phyloP scores from a whole-genome alignment of 53 echinoderm and acorn worm genomes.

The Paracentrotus lividus region DNA sequence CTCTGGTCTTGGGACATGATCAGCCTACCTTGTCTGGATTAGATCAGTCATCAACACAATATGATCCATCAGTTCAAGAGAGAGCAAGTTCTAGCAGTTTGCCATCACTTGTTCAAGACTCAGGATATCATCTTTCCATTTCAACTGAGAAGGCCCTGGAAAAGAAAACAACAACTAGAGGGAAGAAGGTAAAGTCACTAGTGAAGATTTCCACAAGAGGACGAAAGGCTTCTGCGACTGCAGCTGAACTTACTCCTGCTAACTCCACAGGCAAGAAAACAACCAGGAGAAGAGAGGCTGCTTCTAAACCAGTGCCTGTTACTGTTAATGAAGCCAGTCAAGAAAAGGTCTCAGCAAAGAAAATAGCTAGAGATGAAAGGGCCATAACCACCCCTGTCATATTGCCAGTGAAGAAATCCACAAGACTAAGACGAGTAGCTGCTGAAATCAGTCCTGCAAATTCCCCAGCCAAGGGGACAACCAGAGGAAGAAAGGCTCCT shows the following conservation, averaged over 20 bases:
- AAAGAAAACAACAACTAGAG: constrained; percentile 33
- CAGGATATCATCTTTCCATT: no score
- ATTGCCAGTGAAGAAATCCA: constrained; percentile 66
- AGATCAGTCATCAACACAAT: no score
- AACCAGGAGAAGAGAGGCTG: constrained; percentile 38
- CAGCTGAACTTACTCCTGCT: no score
- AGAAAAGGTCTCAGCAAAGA: constrained; percentile 68
- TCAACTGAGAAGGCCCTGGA: constrained; percentile 59
- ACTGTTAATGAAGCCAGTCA: constrained; percentile 62
- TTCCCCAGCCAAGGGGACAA: no score
- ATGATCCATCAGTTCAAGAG: no score
- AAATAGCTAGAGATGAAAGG: not conserved
- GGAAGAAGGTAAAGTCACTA: constrained; percentile 63
- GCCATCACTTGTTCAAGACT: no score
- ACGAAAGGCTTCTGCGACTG: constrained; percentile 36
- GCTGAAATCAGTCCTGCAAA: no score
- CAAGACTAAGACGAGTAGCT: not conserved
- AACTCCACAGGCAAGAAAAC: constrained; percentile 66
- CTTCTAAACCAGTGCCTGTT: no score
- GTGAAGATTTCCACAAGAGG: constrained; percentile 73
- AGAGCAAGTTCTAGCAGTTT: no score
- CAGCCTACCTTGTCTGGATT: no score
- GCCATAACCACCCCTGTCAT: constrained; percentile 41
- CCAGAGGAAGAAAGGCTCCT: no score
- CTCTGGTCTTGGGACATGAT: no score